Evolutionary conservation across 2,888 invertebrate species (phyloP).

Genomic region (Harmothoe impar): DNA sequence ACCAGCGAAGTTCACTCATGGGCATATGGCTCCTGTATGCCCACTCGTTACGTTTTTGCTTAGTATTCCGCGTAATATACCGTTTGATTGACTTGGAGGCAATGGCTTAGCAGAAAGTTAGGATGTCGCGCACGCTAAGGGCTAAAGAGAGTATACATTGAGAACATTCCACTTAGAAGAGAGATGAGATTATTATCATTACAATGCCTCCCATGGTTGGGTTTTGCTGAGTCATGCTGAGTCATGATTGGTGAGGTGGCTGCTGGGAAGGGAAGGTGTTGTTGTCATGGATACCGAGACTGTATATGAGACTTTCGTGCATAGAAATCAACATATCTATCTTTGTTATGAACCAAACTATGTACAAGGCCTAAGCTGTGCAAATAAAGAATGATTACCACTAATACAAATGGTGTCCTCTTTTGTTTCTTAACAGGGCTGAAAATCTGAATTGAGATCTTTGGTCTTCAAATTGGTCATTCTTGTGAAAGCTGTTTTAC

Average conservation of each 20-base stretch:
- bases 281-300: no score
- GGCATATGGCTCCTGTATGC: no score
- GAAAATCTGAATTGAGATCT: no score
- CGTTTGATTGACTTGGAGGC: no score
- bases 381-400: conserved; percentile 58
- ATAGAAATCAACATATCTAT: conserved; percentile 56
- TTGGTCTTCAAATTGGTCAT: no score
- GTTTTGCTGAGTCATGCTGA: background rate
- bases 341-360: conserved; percentile 58
- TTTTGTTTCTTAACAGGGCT: no score
- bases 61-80: no score
- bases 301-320: conserved; percentile 43
- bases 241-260: background rate
- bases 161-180: conserved; percentile 26
- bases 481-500: no score
- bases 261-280: background rate
- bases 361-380: conserved; percentile 55
- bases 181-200: conserved; percentile 41
- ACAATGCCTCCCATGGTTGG: no score
- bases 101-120: no score
- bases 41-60: no score
- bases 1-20: no score
- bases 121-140: background rate
- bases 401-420: background rate
- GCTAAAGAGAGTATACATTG: background rate